Conservation (phyloP, 2,113 vertebrate genomes). For the Ptyas mucosa region DNA sequence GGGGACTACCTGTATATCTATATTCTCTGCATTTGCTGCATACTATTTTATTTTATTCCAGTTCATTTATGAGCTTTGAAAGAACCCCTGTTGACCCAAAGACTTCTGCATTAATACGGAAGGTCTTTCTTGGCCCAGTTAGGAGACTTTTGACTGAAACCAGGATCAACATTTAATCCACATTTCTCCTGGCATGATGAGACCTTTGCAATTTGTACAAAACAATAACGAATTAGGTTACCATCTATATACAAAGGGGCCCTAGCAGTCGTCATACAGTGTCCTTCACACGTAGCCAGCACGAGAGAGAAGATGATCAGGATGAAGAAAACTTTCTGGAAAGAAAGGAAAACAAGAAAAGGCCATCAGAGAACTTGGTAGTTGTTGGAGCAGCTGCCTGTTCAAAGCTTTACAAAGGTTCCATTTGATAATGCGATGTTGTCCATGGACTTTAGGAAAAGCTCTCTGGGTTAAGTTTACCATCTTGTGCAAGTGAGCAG, state of each 20-base stretch:
- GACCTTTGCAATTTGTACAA: background rate
- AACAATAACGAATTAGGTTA: background rate
- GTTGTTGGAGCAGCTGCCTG: background rate
- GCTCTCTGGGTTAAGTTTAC: background rate
- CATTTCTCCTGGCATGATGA: background rate
- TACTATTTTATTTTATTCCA: background rate
- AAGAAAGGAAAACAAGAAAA: background rate
- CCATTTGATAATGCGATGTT: background rate
- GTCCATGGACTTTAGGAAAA: background rate
- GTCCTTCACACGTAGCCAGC: background rate
- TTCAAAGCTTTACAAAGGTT: background rate
- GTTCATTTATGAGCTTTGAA: background rate
- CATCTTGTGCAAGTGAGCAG: background rate
- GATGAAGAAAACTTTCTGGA: background rate
- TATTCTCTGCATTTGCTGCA: background rate
- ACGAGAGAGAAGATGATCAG: background rate
- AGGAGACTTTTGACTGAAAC: background rate
- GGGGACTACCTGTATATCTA: background rate
- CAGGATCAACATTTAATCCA: background rate
- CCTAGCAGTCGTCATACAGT: accelerated
- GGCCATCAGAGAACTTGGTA: background rate
- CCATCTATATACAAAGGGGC: background rate
- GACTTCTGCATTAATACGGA: background rate
- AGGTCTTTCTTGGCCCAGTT: background rate
- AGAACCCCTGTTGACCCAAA: background rate